Base-by-base conservation (phyloP, 1,140 invertebrate species). In the Andrena cerasifolii region DNA sequence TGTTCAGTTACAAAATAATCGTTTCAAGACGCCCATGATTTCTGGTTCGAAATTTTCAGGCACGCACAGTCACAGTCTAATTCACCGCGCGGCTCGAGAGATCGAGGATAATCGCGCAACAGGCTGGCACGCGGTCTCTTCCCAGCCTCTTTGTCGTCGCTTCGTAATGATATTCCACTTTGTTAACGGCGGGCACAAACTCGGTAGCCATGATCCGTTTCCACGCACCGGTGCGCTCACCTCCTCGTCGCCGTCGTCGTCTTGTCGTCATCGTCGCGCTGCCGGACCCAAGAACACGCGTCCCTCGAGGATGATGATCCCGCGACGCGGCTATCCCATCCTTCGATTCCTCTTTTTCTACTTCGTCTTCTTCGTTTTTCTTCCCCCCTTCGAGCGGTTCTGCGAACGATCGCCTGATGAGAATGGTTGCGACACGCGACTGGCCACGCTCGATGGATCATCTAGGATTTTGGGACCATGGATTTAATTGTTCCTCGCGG, bases 161-260 rank as follows among this genome's bases (percentile, higher is more conserved):
- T 77, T 72, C 67, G 67, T 84, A 85, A 89, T 89, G 86, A 88
- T 83, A 90, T 89, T 89, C 80, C 82, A 86, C 83, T 87, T 84
- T 85, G 80, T 86, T 86, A 89, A 88, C 85, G 76, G 59, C 65
- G 62, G 78, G 63, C 78, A 76, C 79, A 86, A 86, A 85, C 75
- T 88, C 79, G 80, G 84, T 91, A 91, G 86, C 90, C 91, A 87
- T 92, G 90, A 91, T 90, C 91, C 86, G 88, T 91, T 92, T 92
- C 90, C 91, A 90, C 86, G 90, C 90, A 88, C 84, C 86, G 88
- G 66, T 90, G 89, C 86, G 66, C 83, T 70, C 86, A 74, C 45
- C 65, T 87, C 28, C 51, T 31, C 18, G 7, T 65, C 74, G 43
- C 66, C 47, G 47, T 66, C 51, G 54, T 51, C 40, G 40, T 47